Evolutionary conservation across 2,113 vertebrate genomes (phyloP).

Genomic region (Grammomys surdaster): DNA sequence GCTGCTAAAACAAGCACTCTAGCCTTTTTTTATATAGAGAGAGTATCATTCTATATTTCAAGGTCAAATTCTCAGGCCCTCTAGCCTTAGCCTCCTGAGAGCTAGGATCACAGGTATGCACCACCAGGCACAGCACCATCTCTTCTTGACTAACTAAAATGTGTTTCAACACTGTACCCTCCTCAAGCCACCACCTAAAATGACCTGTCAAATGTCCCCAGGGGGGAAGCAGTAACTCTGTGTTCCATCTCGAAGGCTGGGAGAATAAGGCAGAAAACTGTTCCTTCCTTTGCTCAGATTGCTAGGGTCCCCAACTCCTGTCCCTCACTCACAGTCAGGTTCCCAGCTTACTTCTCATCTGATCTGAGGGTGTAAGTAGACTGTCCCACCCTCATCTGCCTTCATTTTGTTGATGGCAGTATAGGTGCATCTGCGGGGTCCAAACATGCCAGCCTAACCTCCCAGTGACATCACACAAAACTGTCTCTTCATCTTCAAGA

Average conservation of each 20-base stretch:
- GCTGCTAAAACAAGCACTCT: background rate
- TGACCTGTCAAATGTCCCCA: background rate
- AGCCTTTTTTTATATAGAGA: background rate
- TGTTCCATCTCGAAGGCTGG: background rate
- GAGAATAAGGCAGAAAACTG: background rate
- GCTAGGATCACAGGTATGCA: too few species aligned
- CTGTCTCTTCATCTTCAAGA: background rate
- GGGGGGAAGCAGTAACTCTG: background rate
- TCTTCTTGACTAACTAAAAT: background rate
- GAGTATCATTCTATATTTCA: background rate
- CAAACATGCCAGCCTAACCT: background rate
- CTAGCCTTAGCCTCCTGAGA: background rate
- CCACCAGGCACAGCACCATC: too few species aligned
- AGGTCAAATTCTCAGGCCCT: background rate
- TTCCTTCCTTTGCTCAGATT: background rate
- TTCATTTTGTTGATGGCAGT: background rate
- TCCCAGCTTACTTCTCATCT: too few species aligned
- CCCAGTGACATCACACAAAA: background rate
- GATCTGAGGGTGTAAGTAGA: background rate
- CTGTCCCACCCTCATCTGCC: background rate
- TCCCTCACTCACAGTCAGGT: background rate
- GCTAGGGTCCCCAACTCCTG: background rate
- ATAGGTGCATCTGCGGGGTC: background rate
- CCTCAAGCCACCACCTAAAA: background rate
- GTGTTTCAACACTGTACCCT: background rate